Percentiles rank a stretch among this genome's conserved stretches.
Conservation (phyloP, 1,140 invertebrate genomes). For the Drosophila yakuba region DNA sequence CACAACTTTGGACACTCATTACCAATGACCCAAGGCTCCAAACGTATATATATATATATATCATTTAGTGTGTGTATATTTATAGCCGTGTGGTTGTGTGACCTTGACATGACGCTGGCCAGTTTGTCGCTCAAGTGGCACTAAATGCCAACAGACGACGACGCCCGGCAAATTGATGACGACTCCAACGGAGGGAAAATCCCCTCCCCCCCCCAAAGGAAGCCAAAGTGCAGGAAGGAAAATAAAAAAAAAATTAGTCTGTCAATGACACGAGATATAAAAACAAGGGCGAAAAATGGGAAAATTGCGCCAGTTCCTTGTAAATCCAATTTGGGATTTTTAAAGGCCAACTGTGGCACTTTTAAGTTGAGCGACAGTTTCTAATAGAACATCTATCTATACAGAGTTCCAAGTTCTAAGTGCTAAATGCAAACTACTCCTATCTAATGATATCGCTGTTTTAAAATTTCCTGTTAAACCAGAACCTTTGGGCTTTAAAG, state of each 20-base stretch:
- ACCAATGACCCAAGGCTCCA: conserved; percentile 36
- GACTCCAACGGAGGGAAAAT: conserved; percentile 8
- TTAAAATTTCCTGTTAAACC: neutral
- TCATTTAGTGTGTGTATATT: neutral
- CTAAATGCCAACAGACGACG: conserved; percentile 46
- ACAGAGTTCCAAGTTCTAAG: neutral
- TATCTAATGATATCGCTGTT: too few relatives aligned
- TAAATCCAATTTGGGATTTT: neutral
- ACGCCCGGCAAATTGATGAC: conserved; percentile 17
- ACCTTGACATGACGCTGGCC: conserved; percentile 46
- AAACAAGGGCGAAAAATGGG: neutral
- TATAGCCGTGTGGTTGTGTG: conserved; percentile 11
- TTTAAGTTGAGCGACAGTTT: neutral
- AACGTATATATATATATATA: neutral
- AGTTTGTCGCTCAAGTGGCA: conserved; percentile 27
- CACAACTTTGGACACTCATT: conserved; percentile 43
- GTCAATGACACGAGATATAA: conserved; percentile 17
- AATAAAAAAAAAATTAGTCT: conserved; percentile 17
- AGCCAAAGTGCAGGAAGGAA: neutral
- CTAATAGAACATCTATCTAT: neutral
- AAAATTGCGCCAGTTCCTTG: neutral
- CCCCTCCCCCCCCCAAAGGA: too few relatives aligned
- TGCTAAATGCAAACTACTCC: too few relatives aligned
- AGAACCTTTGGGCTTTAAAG: neutral
- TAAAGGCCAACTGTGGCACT: neutral